Base-by-base conservation (phyloP, 2,113 vertebrate species). In the Halcyon senegalensis region DNA sequence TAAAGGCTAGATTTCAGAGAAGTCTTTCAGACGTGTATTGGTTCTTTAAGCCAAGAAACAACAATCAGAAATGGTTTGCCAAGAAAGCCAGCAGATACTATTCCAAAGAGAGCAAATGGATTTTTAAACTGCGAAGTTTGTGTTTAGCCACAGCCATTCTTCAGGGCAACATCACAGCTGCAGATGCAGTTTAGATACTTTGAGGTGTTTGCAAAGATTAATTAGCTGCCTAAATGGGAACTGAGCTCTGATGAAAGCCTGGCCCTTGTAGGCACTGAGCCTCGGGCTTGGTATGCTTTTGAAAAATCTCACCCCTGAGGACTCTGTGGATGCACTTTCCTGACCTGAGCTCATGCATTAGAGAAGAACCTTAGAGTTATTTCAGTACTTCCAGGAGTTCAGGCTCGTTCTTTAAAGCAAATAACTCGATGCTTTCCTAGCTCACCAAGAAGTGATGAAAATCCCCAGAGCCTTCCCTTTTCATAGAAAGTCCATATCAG, bases 201-300 rank as follows among this genome's bases (percentile, higher is more conserved):
- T 8, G 64, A 95, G 91, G 89, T 95, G 89, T 93, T 97, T 90
- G 81, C 63, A 85, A 82, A 89, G 94, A 96, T 96, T 95, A 96
- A 95, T 96, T 96, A 95, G 78, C 75, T 91, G 84, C 74, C 93
- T 93, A 87, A 91, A 68, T 69, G 86, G 87, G 62, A 95, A 24
- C 50, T 76, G 83, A 93, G 62, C 53, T 90, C 83, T 90, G 84
- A 92, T 95, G 92, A 92, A 93, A 92, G 75, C 56, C 73, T 90
- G 87, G 85, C 70, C 78, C 72, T 74, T 85, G 87, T 68, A 68
- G 92, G 51, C 88, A 74, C 72, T 76, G 77, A 91, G 84, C 95
- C 70, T 89, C 2, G 0, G 84, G 89, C 90, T 95, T 2, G 28
- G 77, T 84, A 31, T 37, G 84, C 76, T 82, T 90, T 62, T 96